phyloP scores from a whole-genome alignment of 2,113 vertebrate genomes.

The Girardinichthys multiradiatus region DNA sequence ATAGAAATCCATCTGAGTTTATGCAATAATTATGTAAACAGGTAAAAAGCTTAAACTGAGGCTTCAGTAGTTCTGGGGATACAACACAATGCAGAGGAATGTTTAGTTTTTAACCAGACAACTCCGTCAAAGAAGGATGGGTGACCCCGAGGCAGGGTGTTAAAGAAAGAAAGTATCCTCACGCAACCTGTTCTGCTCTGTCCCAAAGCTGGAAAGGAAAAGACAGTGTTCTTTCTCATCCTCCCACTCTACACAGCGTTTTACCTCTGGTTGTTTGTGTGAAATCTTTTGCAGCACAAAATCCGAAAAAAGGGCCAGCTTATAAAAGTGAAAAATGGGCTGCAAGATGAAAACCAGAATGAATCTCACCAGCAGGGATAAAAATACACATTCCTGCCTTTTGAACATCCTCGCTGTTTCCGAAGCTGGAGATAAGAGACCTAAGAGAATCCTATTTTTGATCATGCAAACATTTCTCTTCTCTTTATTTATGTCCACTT shows the following conservation, averaged over 20 bases:
- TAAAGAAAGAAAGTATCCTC: conserved; percentile 71
- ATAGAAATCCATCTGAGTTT: conserved; percentile 14
- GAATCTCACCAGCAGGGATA: conserved; percentile 56
- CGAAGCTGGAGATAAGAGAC: conserved; percentile 48
- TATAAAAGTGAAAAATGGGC: conserved; percentile 50
- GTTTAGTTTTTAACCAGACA: conserved; percentile 34
- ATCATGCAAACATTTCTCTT: conserved; percentile 16
- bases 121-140: conserved; percentile 44
- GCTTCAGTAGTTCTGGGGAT: conserved; percentile 20
- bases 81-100: conserved; percentile 54
- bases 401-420: conserved; percentile 51
- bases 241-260: conserved; percentile 71
- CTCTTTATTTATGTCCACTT: conserved; percentile 3
- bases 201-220: conserved; percentile 69
- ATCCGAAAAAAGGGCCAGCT: conserved; percentile 51
- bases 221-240: conserved; percentile 77
- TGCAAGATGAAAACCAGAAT: conserved; percentile 53
- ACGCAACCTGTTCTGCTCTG: conserved; percentile 72
- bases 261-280: conserved; percentile 70
- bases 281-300: conserved; percentile 48
- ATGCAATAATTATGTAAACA: conserved; percentile 25
- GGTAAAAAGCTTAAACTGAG: conserved; percentile 12
- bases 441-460: conserved; percentile 45
- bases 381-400: conserved; percentile 58
- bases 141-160: conserved; percentile 66